Evolutionary conservation across 1,140 invertebrate species (phyloP).

Genomic region (Lineus longissimus): DNA sequence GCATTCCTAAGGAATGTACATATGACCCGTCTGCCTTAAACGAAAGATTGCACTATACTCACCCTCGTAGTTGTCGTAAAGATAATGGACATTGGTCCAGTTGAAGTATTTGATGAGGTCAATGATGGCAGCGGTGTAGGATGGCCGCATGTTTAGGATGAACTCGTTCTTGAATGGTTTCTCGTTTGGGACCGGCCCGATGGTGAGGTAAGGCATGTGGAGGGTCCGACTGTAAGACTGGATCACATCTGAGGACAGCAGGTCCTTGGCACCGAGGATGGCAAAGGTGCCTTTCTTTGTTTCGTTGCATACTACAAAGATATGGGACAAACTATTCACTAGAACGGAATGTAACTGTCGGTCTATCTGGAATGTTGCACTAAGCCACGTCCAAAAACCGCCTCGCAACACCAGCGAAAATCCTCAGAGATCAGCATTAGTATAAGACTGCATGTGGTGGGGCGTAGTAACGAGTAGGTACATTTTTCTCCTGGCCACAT

Average conservation of each 20-base stretch:
- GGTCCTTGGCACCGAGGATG: slow-evolving; percentile 82
- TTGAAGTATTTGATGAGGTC: slow-evolving; percentile 86
- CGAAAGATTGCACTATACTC: slow-evolving; percentile 55
- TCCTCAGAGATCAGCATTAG: too few species aligned
- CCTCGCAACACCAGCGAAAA: too few species aligned
- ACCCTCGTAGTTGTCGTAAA: slow-evolving; percentile 95
- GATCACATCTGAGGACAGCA: slow-evolving; percentile 87
- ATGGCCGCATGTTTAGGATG: slow-evolving; percentile 69
- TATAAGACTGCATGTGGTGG: too few species aligned
- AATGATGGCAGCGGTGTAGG: slow-evolving; percentile 87
- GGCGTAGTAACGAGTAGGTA: too few species aligned
- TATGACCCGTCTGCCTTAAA: too few species aligned
- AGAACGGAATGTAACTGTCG: too few species aligned
- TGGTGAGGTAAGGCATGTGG: slow-evolving; percentile 84
- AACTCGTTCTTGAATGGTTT: slow-evolving; percentile 11
- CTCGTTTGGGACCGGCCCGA: slow-evolving; percentile 19
- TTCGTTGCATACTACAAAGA: slow-evolving; percentile 81
- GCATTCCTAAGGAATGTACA: too few species aligned
- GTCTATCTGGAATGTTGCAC: too few species aligned
- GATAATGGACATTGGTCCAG: slow-evolving; percentile 89
- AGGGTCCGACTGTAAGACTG: slow-evolving; percentile 65
- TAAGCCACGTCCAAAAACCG: too few species aligned
- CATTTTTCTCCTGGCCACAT: too few species aligned
- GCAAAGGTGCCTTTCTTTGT: slow-evolving; percentile 86
- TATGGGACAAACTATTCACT: slow-evolving; percentile 5